Conservation (phyloP, 2,797 vertebrate species). For the Crenichthys baileyi region DNA sequence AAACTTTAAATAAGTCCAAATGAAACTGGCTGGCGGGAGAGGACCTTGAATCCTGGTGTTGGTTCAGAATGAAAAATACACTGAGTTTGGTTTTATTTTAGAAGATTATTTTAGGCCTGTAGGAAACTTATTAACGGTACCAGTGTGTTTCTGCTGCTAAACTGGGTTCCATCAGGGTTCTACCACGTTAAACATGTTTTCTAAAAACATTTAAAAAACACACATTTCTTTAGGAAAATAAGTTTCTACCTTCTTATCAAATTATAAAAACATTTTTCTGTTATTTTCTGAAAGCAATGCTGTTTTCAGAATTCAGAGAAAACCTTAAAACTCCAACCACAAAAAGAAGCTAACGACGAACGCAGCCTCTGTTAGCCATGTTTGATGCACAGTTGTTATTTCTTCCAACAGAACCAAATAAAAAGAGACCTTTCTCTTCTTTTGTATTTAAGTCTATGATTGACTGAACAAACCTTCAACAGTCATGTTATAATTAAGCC, state of each 20-base stretch:
- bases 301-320: slow-evolving; percentile 1
- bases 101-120: background rate
- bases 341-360: background rate
- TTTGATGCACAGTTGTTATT: background rate
- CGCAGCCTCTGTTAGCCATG: slow-evolving; percentile 2
- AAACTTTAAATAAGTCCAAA: background rate
- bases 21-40: background rate
- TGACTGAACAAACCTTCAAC: background rate
- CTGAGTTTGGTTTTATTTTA: background rate
- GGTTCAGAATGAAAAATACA: background rate
- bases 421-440: background rate
- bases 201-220: background rate
- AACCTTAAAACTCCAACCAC: background rate
- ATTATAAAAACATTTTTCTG: background rate
- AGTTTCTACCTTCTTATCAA: background rate
- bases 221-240: background rate
- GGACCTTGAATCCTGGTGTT: background rate
- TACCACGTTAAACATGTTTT: background rate
- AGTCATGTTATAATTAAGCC: background rate
- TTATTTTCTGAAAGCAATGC: background rate
- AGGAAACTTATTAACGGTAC: background rate
- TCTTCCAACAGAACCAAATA: background rate
- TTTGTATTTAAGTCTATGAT: background rate
- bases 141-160: background rate
- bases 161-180: background rate